A percentile compares a stretch with the other conserved stretches of the same genome.
Conservation (phyloP, 2,888 invertebrate genomes). For the Athalia circularis region DNA sequence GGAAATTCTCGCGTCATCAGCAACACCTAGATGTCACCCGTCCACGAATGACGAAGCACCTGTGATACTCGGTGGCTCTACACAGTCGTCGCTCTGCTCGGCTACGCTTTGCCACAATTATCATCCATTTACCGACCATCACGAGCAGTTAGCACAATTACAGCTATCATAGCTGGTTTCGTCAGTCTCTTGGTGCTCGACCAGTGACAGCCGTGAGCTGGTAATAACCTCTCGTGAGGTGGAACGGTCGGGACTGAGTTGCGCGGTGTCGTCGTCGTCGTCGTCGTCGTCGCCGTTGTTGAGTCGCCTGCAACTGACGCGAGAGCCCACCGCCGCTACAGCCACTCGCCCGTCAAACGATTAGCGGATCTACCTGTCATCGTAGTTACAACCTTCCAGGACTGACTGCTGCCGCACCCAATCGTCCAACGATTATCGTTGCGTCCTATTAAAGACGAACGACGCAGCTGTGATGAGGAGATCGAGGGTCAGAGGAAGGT, state of each 20-base stretch:
- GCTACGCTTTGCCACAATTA: slow-evolving; percentile 62
- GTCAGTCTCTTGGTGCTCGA: slow-evolving; percentile 59
- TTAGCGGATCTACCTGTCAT: slow-evolving; percentile 71
- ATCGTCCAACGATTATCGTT: slow-evolving; percentile 40
- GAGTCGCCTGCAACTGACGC: not conserved
- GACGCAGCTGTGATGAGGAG: slow-evolving; percentile 3
- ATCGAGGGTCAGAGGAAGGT: not conserved
- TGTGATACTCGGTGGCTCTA: slow-evolving; percentile 47
- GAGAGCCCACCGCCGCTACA: not conserved
- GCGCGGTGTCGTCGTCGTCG: slow-evolving; percentile 47
- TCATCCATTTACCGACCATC: slow-evolving; percentile 72
- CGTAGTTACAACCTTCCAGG: slow-evolving; percentile 63
- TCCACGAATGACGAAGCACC: slow-evolving; percentile 53
- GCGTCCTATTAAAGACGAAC: slow-evolving; percentile 24
- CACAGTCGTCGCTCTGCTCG: slow-evolving; percentile 35
- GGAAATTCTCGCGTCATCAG: slow-evolving; percentile 43
- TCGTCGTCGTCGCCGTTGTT: too few species aligned
- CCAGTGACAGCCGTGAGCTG: slow-evolving; percentile 43
- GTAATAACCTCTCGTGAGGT: slow-evolving; percentile 48
- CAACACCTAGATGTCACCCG: slow-evolving; percentile 44
- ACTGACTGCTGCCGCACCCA: slow-evolving; percentile 30
- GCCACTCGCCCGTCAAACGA: slow-evolving; percentile 61
- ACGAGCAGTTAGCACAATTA: slow-evolving; percentile 69
- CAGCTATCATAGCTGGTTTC: slow-evolving; percentile 69
- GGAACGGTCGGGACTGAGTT: slow-evolving; percentile 45